Evolutionary conservation across 1,140 invertebrate species (phyloP), one percentile per base, ranked within the genome.

Genomic region (Atta cephalotes): DNA sequence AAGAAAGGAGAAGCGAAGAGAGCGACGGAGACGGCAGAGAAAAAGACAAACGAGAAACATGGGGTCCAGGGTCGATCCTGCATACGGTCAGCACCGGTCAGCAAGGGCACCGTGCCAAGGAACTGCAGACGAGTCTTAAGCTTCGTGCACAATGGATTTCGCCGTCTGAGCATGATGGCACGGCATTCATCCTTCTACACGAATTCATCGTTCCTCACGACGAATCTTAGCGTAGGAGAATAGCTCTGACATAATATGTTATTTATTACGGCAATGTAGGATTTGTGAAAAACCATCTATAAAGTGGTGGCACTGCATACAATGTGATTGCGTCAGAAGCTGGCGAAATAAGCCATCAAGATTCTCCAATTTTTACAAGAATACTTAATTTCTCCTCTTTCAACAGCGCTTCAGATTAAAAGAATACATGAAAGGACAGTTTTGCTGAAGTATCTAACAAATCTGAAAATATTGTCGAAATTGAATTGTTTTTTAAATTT

Each of bases 11-110:
- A 63, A 60, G n/a, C 62, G 53, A 58, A 71, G 49, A 51, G 28
- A 28, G 72, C 18, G 60, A 72, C 58, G 56, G 60, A 51, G 45
- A 58, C 14, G 79, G 28, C 18, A 21, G 82, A 62, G 31, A 62
- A 76, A 85, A 86, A 82, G 82, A 90, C 68, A 72, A 89, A 49
- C 66, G 87, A 89, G 88, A 88, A 56, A 77, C 77, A 51, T 71
- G 62, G 74, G 88, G 86, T 53, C 80, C 88, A 90, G 89, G 88
- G 86, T 88, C 88, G 89, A 90, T 90, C 89, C 89, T 90, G 89
- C 89, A 90, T 90, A 90, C 89, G 89, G 79, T 90, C 89, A 81
- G 89, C 79, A 72, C 49, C 87, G 89, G 89, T 90, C 89, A 88
- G 88, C 89, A 88, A 90, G 89, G 86, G 89, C 88, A 90, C 86